phyloP scores from a whole-genome alignment of 2,888 invertebrate species.

The Euplagia quadripunctaria region DNA sequence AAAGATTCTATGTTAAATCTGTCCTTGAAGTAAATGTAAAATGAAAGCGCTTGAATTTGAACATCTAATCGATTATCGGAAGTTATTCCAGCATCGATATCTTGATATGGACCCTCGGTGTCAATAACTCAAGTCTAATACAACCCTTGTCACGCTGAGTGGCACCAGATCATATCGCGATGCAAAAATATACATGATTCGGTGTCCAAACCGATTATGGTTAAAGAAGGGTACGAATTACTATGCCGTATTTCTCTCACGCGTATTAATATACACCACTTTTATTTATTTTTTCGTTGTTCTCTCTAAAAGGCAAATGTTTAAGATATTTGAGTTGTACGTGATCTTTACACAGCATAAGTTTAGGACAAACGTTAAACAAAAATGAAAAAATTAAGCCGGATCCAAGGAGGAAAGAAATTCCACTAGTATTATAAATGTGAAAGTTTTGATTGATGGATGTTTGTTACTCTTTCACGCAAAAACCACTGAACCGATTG shows the following conservation, averaged over 20 bases:
- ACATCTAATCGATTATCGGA: conserved; percentile 33
- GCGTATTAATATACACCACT: neutral
- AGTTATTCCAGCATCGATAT: conserved; percentile 28
- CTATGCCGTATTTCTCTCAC: conserved; percentile 17
- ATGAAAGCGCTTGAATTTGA: neutral
- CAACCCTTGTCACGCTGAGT: conserved; percentile 46
- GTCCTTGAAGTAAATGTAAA: neutral
- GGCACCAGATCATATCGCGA: conserved; percentile 43
- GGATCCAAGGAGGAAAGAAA: no score
- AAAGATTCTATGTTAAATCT: neutral
- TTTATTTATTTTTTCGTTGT: neutral
- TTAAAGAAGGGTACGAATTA: conserved; percentile 19
- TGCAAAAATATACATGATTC: conserved; percentile 51
- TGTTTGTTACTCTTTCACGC: no score
- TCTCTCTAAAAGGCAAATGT: no score
- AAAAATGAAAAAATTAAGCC: no score
- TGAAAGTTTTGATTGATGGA: no score
- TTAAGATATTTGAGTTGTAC: no score
- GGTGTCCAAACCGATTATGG: conserved; percentile 28
- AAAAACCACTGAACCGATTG: no score
- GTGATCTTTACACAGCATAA: no score
- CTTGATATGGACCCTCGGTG: conserved; percentile 26
- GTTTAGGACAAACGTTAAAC: no score
- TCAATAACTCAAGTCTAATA: conserved; percentile 40
- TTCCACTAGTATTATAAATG: no score